Base-by-base conservation (phyloP, 2,888 invertebrate species). In the Cabera pusaria region DNA sequence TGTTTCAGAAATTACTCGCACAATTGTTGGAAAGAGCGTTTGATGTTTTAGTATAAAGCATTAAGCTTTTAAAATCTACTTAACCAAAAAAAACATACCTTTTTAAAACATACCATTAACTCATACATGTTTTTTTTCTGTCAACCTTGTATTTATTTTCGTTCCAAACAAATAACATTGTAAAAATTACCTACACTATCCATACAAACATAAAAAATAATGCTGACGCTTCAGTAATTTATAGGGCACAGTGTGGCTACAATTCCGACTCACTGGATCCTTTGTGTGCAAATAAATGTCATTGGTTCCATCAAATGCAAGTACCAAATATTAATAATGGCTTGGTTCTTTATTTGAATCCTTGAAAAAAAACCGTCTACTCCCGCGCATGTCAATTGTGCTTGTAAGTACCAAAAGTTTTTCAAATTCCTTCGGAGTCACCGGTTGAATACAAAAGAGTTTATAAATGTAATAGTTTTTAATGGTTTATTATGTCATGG, bases 281-380 rank as follows among this genome's bases (percentile, higher is more conserved):
- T 47, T 52, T 52, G 49, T 52, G 26, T 52, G 52, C 40, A 44
- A 52, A 52, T 52, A 39, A 22, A 25, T 24, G 33, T 16, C 39
- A 39, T 28, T 39, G 29, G 9, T 17, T 31, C 17, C 25, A 14
- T 25, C 26, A 27, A 34, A 27, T 16, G 20, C 14, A 27, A 21
- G 26, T 14, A 36, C 34, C 32, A 50, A 43, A 47, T 45, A 49
- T 43, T 39, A 44, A 39, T 44, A 37, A 39, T 40, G 21, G 20
- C 25, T 35, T 9, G 22, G 22, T 6, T 20, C 47, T 47, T 41
- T 43, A 33, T 41, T 40, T 29, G 45, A 51, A 48, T 45, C 27
- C 38, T 36, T 46, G 26, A 40, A 27, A 32, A 43, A 48, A 49
- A 42, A 25, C 44, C 23, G 32, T 7, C 37, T 23, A 11, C 14